Percentiles rank a stretch among this genome's conserved stretches.
Evolutionary conservation across 2,888 invertebrate species (phyloP).

Genomic region (Drosophila atripex): DNA sequence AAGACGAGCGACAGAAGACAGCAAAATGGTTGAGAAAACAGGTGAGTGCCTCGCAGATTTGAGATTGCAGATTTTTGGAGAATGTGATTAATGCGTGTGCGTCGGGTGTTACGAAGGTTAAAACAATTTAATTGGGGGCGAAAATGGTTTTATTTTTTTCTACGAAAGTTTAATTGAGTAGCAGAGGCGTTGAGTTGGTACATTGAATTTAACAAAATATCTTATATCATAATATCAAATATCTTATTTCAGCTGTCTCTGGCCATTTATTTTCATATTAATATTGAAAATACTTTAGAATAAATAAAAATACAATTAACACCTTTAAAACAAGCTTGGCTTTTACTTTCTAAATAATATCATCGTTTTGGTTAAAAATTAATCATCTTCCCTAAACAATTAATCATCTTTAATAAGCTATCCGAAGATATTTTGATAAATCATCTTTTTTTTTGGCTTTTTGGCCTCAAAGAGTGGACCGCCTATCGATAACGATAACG

Average conservation of each 20-base stretch:
- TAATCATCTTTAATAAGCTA: constrained; percentile 33
- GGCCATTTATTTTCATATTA: too few species aligned
- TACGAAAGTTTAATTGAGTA: constrained; percentile 13
- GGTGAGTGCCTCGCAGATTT: constrained; percentile 59
- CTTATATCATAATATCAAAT: too few species aligned
- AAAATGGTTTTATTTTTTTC: constrained; percentile 15
- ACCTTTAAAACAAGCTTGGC: not conserved
- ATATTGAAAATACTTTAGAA: too few species aligned
- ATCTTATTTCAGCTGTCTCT: too few species aligned
- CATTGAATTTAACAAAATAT: not conserved
- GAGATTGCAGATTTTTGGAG: constrained; percentile 10
- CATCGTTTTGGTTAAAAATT: constrained; percentile 7
- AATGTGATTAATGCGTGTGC: too few species aligned
- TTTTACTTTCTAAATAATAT: constrained; percentile 22
- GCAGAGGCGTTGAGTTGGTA: not conserved
- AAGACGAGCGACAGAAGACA: constrained; percentile 30
- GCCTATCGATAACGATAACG: constrained; percentile 61
- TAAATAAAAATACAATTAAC: not conserved
- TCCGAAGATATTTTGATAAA: constrained; percentile 23
- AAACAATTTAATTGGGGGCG: constrained; percentile 26
- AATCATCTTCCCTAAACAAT: constrained; percentile 10
- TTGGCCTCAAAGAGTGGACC: constrained; percentile 13
- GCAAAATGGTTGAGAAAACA: constrained; percentile 78
- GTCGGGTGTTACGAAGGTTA: constrained; percentile 45
- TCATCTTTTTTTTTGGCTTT: constrained; percentile 20